Conservation (phyloP, 2,113 vertebrate species). For the pig (Sus scrofa) region T2T-Sscrofa CM000822.6:4112001-4112500, state of each 20-base stretch:
- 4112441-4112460: neutral
- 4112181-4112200: constrained; percentile 57
- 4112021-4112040: neutral
- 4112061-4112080: neutral
- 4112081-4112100: neutral
- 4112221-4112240: constrained; percentile 34
- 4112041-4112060: neutral
- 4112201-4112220: constrained; percentile 31
- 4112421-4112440: neutral
- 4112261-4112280: neutral
- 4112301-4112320: neutral
- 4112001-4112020: neutral
- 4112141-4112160: constrained; percentile 70
- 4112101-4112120: neutral
- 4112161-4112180: constrained; percentile 41
- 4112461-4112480: neutral
- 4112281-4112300: neutral
- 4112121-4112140: constrained; percentile 47
- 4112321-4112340: neutral
- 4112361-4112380: neutral
- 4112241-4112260: neutral
- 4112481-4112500: neutral
- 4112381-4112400: neutral
- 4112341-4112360: neutral
- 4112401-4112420: neutral